Conservation (phyloP, 2,797 vertebrate genomes). For the Tympanoctomys barrerae region DNA sequence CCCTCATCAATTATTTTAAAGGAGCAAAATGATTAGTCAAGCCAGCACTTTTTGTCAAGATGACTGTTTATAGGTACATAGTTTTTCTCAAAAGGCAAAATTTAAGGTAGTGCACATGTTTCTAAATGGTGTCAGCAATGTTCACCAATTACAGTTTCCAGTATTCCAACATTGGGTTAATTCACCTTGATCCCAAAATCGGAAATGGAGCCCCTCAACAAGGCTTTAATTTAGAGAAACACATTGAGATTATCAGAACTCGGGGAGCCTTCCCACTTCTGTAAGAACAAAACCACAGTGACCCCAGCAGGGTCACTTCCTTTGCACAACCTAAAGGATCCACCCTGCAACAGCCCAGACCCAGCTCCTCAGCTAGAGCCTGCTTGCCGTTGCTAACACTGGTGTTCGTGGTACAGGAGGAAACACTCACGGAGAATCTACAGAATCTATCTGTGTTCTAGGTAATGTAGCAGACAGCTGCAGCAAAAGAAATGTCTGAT, state of each 20-base stretch:
- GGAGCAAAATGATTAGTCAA: constrained; percentile 82
- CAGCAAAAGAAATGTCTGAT: neutral
- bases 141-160: constrained; percentile 85
- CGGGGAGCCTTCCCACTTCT: constrained; percentile 39
- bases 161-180: constrained; percentile 74
- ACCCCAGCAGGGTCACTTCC: constrained; percentile 56
- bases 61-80: constrained; percentile 75
- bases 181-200: constrained; percentile 71
- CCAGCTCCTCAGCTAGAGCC: constrained; percentile 44
- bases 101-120: constrained; percentile 81
- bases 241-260: constrained; percentile 62
- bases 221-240: constrained; percentile 77
- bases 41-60: constrained; percentile 72
- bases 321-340: constrained; percentile 73
- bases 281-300: constrained; percentile 68
- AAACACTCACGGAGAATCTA: neutral
- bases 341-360: neutral
- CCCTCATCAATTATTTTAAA: constrained; percentile 59
- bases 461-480: neutral
- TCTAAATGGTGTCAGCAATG: constrained; percentile 77
- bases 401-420: constrained; percentile 44
- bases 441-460: neutral
- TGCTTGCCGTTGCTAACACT: constrained; percentile 49
- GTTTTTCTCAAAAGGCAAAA: constrained; percentile 81
- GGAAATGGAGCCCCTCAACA: constrained; percentile 71